A percentile compares a stretch with the other conserved stretches of the same genome.
Conservation (phyloP, 2,113 vertebrate species). For the Callospermophilus lateralis region DNA sequence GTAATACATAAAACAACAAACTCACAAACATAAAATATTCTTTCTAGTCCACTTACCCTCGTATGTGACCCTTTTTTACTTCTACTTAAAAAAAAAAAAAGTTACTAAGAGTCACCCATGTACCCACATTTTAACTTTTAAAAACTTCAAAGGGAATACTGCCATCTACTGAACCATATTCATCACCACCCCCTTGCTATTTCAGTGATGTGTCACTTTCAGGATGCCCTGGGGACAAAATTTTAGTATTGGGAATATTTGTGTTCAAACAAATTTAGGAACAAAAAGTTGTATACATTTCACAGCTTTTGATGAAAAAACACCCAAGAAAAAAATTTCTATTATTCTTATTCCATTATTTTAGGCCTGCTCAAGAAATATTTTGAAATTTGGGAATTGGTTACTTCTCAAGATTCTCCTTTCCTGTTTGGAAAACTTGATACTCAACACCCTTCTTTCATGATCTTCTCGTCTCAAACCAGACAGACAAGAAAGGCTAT, state of each 20-base stretch:
- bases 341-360: not conserved
- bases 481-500: slow-evolving; percentile 3
- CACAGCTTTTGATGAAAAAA: slow-evolving; percentile 13
- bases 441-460: not conserved
- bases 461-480: slow-evolving; percentile 6
- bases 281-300: slow-evolving; percentile 46
- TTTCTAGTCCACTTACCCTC: slow-evolving; percentile 31
- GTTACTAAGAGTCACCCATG: not conserved
- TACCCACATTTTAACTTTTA: slow-evolving; percentile 66
- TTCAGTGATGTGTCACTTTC: slow-evolving; percentile 12
- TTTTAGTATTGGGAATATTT: slow-evolving; percentile 38
- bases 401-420: slow-evolving; percentile 25
- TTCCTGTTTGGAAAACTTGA: slow-evolving; percentile 45
- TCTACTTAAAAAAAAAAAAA: slow-evolving; percentile 57
- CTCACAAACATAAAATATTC: slow-evolving; percentile 41
- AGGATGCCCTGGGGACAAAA: not conserved
- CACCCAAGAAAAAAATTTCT: not conserved
- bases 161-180: slow-evolving; percentile 77
- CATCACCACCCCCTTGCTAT: not conserved
- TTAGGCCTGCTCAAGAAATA: not conserved
- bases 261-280: slow-evolving; percentile 56
- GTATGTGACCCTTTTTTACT: not conserved
- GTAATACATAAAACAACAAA: slow-evolving; percentile 38
- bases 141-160: slow-evolving; percentile 71
- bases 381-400: not conserved